A percentile compares a stretch with the other conserved stretches of the same genome.
These are phyloP conservation scores for Clarias magur DNA, from an alignment of 2,113 vertebrate species.

Conservation along the genomic window DNA sequence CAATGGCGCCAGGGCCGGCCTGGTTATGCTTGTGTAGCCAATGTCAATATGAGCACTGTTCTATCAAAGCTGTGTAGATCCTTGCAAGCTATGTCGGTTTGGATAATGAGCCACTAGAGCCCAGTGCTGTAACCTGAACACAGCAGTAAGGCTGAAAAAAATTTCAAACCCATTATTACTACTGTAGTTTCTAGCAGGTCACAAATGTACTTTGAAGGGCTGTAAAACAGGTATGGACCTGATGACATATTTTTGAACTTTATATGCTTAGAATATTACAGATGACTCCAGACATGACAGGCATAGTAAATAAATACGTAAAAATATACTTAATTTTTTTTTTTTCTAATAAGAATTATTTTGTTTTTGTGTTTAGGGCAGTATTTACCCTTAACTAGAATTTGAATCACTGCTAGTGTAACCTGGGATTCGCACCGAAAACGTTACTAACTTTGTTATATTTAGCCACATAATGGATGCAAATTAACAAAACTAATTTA, in stretches of 20 bases:
- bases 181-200: background rate
- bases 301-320: too few relatives aligned
- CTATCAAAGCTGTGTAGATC: conserved; percentile 37
- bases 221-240: background rate
- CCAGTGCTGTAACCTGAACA: conserved; percentile 49
- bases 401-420: background rate
- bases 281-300: background rate
- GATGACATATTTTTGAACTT: background rate
- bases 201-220: background rate
- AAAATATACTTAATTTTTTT: background rate
- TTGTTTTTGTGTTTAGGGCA: background rate
- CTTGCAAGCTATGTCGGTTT: conserved; percentile 16
- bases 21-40: conserved; percentile 61
- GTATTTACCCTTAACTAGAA: background rate
- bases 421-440: background rate
- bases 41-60: conserved; percentile 62
- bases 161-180: conserved; percentile 49
- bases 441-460: background rate
- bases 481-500: background rate
- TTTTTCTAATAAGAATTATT: too few relatives aligned
- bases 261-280: background rate
- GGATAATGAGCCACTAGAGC: conserved; percentile 30
- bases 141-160: conserved; percentile 29
- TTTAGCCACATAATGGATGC: background rate
- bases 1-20: conserved; percentile 58